Evolutionary conservation across 2,888 invertebrate species (phyloP).

Genomic region (Oxyteleia sp.): DNA sequence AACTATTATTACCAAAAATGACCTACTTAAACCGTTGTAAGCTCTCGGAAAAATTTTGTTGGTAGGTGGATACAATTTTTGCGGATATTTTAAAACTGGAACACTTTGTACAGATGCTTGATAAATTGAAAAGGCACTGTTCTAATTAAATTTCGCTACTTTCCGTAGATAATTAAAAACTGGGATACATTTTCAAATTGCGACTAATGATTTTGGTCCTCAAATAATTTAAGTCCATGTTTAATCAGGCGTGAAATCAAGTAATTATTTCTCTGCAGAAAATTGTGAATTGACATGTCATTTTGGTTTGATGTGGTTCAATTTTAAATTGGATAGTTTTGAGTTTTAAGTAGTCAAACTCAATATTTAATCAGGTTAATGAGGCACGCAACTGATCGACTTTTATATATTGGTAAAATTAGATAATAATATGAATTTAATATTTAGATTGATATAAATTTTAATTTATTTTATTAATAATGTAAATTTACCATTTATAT

Average conservation of each 20-base stretch:
- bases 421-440: too few relatives aligned
- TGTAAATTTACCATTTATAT: too few relatives aligned
- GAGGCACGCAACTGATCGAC: too few relatives aligned
- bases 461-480: too few relatives aligned
- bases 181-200: constrained; percentile 20
- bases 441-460: too few relatives aligned
- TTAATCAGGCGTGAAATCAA: constrained; percentile 29
- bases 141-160: constrained; percentile 14
- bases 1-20: constrained; percentile 51
- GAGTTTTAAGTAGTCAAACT: too few relatives aligned
- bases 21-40: constrained; percentile 40
- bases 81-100: constrained; percentile 51
- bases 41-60: constrained; percentile 23
- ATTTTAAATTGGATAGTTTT: too few relatives aligned
- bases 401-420: too few relatives aligned
- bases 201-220: constrained; percentile 32
- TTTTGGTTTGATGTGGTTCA: too few relatives aligned
- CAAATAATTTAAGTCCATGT: constrained; percentile 38
- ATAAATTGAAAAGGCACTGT: constrained; percentile 19
- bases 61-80: constrained; percentile 40
- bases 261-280: too few relatives aligned
- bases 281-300: too few relatives aligned
- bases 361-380: too few relatives aligned
- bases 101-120: constrained; percentile 22
- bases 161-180: constrained; percentile 3